Evolutionary conservation across 2,113 vertebrate genomes (phyloP).

Genomic region (Canis aureus): DNA sequence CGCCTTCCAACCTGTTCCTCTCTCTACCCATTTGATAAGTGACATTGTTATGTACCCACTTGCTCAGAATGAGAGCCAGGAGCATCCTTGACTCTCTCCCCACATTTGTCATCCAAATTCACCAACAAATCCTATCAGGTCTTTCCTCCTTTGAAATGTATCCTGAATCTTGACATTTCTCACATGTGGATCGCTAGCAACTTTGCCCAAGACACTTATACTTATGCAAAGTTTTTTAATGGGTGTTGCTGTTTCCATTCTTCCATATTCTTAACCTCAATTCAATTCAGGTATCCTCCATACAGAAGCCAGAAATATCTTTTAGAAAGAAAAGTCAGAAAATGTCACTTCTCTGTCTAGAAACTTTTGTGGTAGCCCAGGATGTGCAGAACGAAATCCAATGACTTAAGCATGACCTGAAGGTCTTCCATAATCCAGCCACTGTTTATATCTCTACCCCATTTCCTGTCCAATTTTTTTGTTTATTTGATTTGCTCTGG

Average conservation of each 20-base stretch:
- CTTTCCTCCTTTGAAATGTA: not conserved
- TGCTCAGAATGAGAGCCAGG: not conserved
- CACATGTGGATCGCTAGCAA: not conserved
- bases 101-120: not conserved
- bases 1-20: not conserved
- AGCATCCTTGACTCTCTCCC: not conserved
- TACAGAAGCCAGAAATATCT: not conserved
- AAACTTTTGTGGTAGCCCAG: not conserved
- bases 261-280: not conserved
- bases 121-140: not conserved
- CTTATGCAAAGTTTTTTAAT: not conserved
- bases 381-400: not conserved
- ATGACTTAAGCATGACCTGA: not conserved
- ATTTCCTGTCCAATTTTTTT: not conserved
- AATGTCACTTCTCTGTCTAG: not conserved
- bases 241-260: not conserved
- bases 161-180: not conserved
- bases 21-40: not conserved
- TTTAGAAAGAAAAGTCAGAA: slow-evolving; percentile 42
- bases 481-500: not conserved
- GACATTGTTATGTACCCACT: not conserved
- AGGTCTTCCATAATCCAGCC: not conserved
- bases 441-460: not conserved
- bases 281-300: not conserved
- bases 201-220: not conserved